Percentiles rank a stretch among this genome's conserved stretches.
Conservation (phyloP, 2,797 vertebrate species). For the Pangasius krempfi region DNA sequence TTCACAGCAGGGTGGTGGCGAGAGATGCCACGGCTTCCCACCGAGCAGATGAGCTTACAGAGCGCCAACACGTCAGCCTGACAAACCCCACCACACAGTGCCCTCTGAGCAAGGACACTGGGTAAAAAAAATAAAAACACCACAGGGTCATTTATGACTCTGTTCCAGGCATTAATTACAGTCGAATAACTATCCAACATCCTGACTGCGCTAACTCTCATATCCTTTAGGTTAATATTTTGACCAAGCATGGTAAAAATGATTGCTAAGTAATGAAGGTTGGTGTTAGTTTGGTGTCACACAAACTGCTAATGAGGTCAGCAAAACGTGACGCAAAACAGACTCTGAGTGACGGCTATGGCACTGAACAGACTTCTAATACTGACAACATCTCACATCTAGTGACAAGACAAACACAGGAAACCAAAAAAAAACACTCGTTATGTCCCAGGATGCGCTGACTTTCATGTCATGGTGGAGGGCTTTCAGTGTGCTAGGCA, state of each 20-base stretch:
- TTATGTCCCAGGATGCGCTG: constrained; percentile 32
- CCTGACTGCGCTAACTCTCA: neutral
- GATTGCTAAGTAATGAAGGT: neutral
- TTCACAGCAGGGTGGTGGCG: constrained; percentile 71
- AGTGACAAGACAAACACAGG: constrained; percentile 52
- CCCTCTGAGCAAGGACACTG: constrained; percentile 72
- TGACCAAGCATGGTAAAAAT: neutral
- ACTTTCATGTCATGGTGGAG: constrained; percentile 73
- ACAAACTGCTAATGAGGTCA: neutral
- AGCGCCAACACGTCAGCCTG: constrained; percentile 63
- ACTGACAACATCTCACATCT: constrained; percentile 66
- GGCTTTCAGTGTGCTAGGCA: constrained; percentile 77
- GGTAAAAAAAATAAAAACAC: constrained; percentile 24
- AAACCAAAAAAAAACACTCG: constrained; percentile 13
- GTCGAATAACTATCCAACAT: neutral
- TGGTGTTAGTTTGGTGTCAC: neutral
- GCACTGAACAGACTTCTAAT: constrained; percentile 74
- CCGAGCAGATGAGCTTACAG: constrained; percentile 75
- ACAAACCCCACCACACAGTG: constrained; percentile 70
- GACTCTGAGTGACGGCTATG: constrained; percentile 21
- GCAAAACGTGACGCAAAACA: constrained; percentile 3
- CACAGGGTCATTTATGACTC: neutral
- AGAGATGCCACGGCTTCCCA: constrained; percentile 76
- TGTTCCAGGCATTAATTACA: neutral
- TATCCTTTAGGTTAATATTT: neutral